Evolutionary conservation across 2,113 vertebrate genomes (phyloP).

Genomic region (Albula glossodonta): DNA sequence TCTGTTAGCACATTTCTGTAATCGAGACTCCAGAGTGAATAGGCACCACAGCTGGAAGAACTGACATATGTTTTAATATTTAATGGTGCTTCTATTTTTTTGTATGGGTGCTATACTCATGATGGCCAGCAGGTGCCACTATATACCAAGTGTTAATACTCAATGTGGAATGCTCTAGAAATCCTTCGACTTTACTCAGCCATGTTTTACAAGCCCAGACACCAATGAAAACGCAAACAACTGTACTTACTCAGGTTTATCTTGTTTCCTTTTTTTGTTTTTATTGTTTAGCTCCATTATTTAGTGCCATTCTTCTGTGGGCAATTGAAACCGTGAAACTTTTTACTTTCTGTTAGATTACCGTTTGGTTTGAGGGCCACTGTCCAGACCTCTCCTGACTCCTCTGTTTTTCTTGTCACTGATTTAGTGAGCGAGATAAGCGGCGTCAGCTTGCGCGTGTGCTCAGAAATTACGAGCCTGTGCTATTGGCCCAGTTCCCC

Average conservation of each 20-base stretch:
- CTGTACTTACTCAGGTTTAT: not conserved
- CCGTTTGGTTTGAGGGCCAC: not conserved
- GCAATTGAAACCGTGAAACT: not conserved
- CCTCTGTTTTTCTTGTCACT: not conserved
- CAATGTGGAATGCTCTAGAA: slow-evolving; percentile 32
- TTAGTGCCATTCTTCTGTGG: not conserved
- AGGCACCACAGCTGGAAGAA: not conserved
- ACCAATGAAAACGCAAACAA: not conserved
- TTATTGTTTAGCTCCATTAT: not conserved
- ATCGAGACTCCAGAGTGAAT: not conserved
- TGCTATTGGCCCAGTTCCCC: not conserved
- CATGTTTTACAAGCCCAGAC: not conserved
- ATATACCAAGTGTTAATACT: not conserved
- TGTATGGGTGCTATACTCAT: not conserved
- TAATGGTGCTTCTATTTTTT: not conserved
- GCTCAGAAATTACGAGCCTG: not conserved
- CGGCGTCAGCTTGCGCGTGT: not conserved
- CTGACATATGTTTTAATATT: not conserved
- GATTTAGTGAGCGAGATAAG: not conserved
- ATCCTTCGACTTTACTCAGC: not conserved
- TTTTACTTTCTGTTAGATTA: not conserved
- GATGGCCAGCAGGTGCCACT: slow-evolving; percentile 21
- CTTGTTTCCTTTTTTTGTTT: not conserved
- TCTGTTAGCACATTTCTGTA: not conserved
- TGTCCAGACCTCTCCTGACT: not conserved